These are phyloP conservation scores for Cheilosia vulpina DNA, from an alignment of 2,888 invertebrate species.

Conservation along the genomic window DNA sequence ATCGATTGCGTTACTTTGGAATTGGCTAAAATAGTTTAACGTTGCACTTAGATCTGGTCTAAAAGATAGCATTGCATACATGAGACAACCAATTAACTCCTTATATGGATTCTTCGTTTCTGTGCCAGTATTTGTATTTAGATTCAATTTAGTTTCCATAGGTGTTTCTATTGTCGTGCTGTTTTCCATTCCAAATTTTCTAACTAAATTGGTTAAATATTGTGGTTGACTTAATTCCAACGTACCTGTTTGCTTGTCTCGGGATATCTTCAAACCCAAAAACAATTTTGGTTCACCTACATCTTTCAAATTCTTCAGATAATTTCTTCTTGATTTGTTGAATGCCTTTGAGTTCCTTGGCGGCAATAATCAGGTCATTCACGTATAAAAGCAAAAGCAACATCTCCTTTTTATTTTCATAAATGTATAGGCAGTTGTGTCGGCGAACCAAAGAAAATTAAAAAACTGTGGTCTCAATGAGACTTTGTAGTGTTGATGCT, in stretches of 20 bases:
- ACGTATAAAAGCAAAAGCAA: not conserved
- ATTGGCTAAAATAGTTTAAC: slow-evolving; percentile 23
- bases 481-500: no score
- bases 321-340: not conserved
- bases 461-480: no score
- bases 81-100: slow-evolving; percentile 15
- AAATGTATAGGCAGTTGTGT: slow-evolving; percentile 7
- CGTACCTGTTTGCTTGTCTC: no score
- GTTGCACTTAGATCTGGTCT: slow-evolving; percentile 1
- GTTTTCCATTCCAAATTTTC: no score
- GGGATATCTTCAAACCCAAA: no score
- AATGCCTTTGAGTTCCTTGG: not conserved
- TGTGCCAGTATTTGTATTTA: not conserved
- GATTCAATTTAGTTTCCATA: no score
- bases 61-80: not conserved
- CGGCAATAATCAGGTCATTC: slow-evolving; percentile 5
- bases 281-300: no score
- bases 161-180: no score
- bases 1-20: slow-evolving; percentile 11
- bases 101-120: slow-evolving; percentile 15
- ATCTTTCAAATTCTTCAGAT: slow-evolving; percentile 8
- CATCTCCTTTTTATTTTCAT: not conserved
- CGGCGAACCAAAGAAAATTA: no score
- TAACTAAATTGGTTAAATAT: not conserved
- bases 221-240: no score